Percentiles rank a stretch among this genome's conserved stretches.
phyloP scores from a whole-genome alignment of 2,888 invertebrate species.

The Hypomecis punctinalis region DNA sequence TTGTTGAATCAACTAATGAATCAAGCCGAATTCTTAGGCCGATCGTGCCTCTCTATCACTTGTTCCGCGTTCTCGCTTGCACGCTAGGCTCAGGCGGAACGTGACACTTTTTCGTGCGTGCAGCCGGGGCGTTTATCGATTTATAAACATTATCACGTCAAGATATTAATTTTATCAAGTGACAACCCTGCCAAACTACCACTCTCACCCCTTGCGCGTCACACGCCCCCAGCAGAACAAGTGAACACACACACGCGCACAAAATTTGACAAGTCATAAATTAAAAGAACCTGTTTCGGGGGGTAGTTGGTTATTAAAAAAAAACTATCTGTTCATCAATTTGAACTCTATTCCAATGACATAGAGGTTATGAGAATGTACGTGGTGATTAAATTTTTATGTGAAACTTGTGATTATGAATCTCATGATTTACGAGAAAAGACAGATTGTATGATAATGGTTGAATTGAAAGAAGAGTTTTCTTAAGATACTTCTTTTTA shows the following conservation, averaged over 20 bases:
- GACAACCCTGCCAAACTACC: constrained; percentile 65
- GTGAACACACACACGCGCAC: constrained; percentile 58
- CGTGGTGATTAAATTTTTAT: constrained; percentile 12
- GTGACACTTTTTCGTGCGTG: too few relatives aligned
- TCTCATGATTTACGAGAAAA: constrained; percentile 16
- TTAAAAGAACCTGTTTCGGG: constrained; percentile 77
- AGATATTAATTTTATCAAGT: constrained; percentile 2
- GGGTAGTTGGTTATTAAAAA: constrained; percentile 67
- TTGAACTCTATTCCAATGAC: constrained; percentile 4
- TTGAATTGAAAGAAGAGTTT: neutral
- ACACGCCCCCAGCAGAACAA: constrained; percentile 69
- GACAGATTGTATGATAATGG: constrained; percentile 1
- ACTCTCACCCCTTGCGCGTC: constrained; percentile 72
- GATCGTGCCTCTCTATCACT: too few relatives aligned
- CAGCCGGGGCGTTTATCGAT: too few relatives aligned
- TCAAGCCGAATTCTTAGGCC: too few relatives aligned
- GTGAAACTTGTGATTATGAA: too few relatives aligned
- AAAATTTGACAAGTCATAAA: constrained; percentile 76
- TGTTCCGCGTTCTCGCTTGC: too few relatives aligned
- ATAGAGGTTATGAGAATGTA: neutral
- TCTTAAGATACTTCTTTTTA: too few relatives aligned
- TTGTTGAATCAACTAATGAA: too few relatives aligned
- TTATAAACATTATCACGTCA: neutral
- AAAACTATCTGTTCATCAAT: constrained; percentile 7
- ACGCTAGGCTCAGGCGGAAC: too few relatives aligned